Percentiles rank a stretch among this genome's conserved stretches.
phyloP scores from a whole-genome alignment of 2,888 invertebrate species.

The Amphipoea oculea region DNA sequence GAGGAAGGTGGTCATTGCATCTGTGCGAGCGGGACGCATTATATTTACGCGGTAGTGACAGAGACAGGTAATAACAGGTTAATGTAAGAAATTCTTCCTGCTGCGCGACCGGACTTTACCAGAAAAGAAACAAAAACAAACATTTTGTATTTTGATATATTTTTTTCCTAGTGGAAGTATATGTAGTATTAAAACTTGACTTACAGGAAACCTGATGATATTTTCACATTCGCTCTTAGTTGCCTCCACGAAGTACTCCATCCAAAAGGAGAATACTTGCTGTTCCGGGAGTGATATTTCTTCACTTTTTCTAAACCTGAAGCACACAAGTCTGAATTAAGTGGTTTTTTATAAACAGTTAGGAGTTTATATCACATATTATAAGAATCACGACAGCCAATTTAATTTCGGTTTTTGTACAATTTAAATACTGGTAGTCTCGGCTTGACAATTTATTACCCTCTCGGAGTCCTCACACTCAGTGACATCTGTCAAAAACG shows the following conservation, averaged over 20 bases:
- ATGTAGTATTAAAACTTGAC: conserved; percentile 65
- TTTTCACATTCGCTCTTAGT: conserved; percentile 95
- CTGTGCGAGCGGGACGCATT: too few species aligned
- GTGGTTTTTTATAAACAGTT: conserved; percentile 21
- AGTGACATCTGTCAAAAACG: not conserved
- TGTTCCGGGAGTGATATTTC: conserved; percentile 94
- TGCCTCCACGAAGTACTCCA: conserved; percentile 99
- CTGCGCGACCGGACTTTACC: too few species aligned
- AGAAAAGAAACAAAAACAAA: not conserved
- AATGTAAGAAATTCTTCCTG: too few species aligned
- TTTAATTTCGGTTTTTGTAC: not conserved
- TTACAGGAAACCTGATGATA: conserved; percentile 97
- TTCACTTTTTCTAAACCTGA: conserved; percentile 95
- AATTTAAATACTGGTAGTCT: not conserved
- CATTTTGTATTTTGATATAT: not conserved
- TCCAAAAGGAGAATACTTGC: conserved; percentile 98
- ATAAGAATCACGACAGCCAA: not conserved
- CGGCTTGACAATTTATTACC: not conserved
- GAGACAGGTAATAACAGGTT: too few species aligned
- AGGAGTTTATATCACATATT: not conserved
- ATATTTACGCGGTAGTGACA: too few species aligned
- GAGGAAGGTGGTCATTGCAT: too few species aligned
- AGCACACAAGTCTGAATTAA: conserved; percentile 23
- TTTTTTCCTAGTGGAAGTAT: not conserved
- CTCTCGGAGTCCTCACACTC: not conserved